Evolutionary conservation across 2,888 invertebrate species (phyloP), one percentile per base, ranked within the genome.

Genomic region (Eumacrocentrus americanus): DNA sequence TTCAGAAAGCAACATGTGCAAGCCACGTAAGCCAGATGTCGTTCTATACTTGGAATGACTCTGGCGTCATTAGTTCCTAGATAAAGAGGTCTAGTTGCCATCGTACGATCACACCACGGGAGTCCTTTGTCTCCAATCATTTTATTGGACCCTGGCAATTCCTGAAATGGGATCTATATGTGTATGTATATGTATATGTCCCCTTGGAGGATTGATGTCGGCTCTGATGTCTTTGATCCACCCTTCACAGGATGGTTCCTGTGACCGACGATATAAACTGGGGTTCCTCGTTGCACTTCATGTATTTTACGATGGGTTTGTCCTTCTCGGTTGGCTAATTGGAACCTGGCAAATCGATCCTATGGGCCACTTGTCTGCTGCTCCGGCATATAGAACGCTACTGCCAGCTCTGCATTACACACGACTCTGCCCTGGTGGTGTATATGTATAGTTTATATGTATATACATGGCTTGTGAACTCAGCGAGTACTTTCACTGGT

Each of bases 271-370:
- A 42, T 50, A 50, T 50, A 50, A 50, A 34, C 18, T 50, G n/a
- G n/a, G 18, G 14, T 18, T n/a, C 22, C 22, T 22, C 20, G n/a
- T 11, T 12, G 9, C 42, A 16, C 16, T 42, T 14, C 5, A 9
- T 5, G 35, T 50, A 23, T 46, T 11, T 12, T 3, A 46, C 25
- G 25, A 22, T 23, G 50, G 22, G 37, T 50, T 50, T 38, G 51
- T 52, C 12, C 38, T 52, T 22, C 23, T 23, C 23, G 12, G 38
- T 42, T 34, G 18, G 29, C 54, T 54, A 42, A 54, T 54, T 54
- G 44, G 44, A 54, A 44, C 54, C 22, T 54, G 54, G 54, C 12
- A 44, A 54, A 44, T 54, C 34, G 44, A 54, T 54, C 34, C 44
- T 54, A 9, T 34, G 44, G 16, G 44, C 29, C 42, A 53, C 54